Evolutionary conservation across 2,113 vertebrate genomes (phyloP).

Genomic region (Sterrhoptilus dennistouni): DNA sequence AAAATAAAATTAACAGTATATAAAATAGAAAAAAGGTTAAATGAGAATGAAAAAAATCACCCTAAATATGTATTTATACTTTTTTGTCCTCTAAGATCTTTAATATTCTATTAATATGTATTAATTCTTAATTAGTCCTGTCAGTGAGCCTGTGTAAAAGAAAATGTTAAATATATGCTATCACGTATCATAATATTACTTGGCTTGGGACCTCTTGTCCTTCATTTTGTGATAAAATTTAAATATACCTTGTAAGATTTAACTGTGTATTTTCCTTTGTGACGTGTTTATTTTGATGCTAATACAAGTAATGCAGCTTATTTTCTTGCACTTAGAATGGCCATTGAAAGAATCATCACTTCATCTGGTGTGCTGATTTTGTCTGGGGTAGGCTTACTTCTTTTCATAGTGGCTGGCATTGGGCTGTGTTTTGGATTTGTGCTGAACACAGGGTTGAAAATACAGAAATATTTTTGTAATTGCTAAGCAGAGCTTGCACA

Average conservation of each 20-base stretch:
- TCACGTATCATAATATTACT: neutral
- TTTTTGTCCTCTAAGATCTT: neutral
- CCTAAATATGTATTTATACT: fast-evolving
- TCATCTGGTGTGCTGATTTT: neutral
- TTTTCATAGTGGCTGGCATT: neutral
- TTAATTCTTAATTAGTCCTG: neutral
- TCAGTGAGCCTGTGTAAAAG: neutral
- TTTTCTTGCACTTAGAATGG: neutral
- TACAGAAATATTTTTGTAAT: fast-evolving
- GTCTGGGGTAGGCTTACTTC: neutral
- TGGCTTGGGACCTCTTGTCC: neutral
- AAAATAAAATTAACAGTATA: neutral
- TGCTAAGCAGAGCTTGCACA: neutral
- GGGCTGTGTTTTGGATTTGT: neutral
- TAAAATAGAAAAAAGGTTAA: neutral
- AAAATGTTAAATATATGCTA: neutral
- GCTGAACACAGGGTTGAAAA: neutral
- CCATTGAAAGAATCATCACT: neutral
- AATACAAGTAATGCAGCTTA: neutral
- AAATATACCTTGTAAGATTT: neutral
- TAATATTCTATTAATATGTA: neutral
- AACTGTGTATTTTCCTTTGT: neutral
- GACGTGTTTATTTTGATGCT: neutral
- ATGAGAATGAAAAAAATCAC: neutral
- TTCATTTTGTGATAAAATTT: neutral